These are phyloP conservation scores for Erebia palarica DNA, from an alignment of 2,888 invertebrate species.

Conservation along the genomic window DNA sequence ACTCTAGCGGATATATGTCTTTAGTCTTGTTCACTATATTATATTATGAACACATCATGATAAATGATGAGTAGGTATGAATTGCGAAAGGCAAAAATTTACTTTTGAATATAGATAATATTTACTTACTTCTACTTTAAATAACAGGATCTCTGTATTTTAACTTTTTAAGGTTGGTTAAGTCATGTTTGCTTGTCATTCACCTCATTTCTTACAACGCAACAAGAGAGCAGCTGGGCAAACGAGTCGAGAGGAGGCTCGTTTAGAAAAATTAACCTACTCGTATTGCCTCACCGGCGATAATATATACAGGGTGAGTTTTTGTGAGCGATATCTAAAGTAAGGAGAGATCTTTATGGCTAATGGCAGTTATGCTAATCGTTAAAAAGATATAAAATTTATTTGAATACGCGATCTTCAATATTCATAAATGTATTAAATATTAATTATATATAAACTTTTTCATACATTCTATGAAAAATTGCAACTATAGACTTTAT, in stretches of 20 bases:
- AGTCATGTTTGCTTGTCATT: constrained; percentile 29
- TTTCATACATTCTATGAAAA: no score
- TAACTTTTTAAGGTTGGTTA: not conserved
- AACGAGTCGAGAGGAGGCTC: constrained; percentile 32
- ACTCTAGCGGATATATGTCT: no score
- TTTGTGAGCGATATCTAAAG: not conserved
- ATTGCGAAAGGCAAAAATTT: constrained; percentile 2
- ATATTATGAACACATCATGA: no score
- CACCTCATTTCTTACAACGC: constrained; percentile 36
- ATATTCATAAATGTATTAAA: not conserved
- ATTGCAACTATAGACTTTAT: no score
- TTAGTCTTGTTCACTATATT: no score
- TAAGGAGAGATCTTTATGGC: not conserved
- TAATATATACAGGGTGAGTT: constrained; percentile 10
- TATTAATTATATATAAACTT: not conserved
- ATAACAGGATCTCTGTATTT: constrained; percentile 5
- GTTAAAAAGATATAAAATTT: not conserved
- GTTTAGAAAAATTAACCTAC: constrained; percentile 30
- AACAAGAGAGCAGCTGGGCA: constrained; percentile 37
- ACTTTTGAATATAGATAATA: not conserved
- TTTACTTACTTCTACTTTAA: constrained; percentile 1
- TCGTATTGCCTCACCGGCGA: constrained; percentile 20
- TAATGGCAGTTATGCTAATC: not conserved
- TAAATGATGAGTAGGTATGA: not conserved
- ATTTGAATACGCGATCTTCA: not conserved